phyloP scores from a whole-genome alignment of 2,888 invertebrate genomes.

The Melieria crassipennis region DNA sequence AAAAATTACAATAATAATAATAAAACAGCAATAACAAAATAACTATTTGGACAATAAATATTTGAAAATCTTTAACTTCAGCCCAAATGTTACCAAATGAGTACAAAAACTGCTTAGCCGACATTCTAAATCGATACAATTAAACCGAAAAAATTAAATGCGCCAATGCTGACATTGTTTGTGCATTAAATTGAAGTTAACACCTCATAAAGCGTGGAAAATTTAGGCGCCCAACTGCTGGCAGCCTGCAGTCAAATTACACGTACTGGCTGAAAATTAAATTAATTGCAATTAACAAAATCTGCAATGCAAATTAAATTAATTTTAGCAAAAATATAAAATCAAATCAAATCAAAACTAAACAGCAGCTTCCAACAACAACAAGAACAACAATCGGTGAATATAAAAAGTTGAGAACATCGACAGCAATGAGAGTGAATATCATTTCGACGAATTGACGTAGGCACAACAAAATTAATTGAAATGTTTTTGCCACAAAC shows the following conservation, averaged over 20 bases:
- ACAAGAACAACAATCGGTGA: neutral
- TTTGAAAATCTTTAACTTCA: no score
- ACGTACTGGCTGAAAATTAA: neutral
- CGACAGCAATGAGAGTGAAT: no score
- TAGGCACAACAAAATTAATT: neutral
- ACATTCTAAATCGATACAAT: no score
- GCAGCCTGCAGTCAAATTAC: no score
- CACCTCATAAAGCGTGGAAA: slow-evolving; percentile 22
- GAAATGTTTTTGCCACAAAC: neutral
- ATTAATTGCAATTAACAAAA: slow-evolving; percentile 20
- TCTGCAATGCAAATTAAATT: slow-evolving; percentile 24
- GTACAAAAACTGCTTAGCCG: no score
- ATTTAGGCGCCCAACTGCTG: no score
- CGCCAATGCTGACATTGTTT: no score
- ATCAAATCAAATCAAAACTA: slow-evolving; percentile 4
- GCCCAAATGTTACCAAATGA: no score
- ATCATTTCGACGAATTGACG: neutral
- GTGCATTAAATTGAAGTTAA: slow-evolving; percentile 10
- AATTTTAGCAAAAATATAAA: slow-evolving; percentile 16
- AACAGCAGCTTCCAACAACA: neutral
- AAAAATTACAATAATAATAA: no score
- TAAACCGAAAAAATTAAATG: no score
- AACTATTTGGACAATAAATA: no score
- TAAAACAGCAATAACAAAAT: no score
- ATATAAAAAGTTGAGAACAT: neutral